Conservation (phyloP, 2,113 vertebrate species). For the Deroptyus accipitrinus region DNA sequence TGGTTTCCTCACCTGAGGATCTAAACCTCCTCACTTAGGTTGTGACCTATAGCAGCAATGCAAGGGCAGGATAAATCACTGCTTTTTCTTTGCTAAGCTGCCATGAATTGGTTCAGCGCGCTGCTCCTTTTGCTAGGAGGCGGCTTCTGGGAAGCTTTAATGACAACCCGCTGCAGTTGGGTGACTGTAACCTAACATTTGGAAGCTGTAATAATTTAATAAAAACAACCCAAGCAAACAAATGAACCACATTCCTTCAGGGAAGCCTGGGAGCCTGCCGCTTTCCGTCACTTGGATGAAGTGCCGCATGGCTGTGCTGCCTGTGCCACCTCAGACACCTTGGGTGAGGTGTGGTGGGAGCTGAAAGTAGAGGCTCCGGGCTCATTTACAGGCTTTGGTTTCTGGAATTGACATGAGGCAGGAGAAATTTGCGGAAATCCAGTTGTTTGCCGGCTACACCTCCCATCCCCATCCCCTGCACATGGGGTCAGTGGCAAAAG, state of each 20-base stretch:
- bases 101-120: neutral
- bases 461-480: neutral
- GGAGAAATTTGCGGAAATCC: neutral
- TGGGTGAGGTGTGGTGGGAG: rapidly evolving
- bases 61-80: neutral
- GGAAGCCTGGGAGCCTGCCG: neutral
- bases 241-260: neutral
- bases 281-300: rapidly evolving
- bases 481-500: neutral
- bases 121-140: neutral
- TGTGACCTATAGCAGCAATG: neutral
- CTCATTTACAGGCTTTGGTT: neutral
- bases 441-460: neutral
- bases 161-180: rapidly evolving
- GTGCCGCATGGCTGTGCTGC: rapidly evolving
- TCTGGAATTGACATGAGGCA: neutral
- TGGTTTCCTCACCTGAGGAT: neutral
- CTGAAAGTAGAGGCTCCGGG: neutral
- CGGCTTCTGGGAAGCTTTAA: neutral
- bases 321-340: neutral
- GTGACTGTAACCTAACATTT: neutral
- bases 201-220: neutral
- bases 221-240: neutral
- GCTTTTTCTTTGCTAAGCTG: neutral
- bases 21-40: neutral